Evolutionary conservation across 2,113 vertebrate species (phyloP), one percentile per base, ranked within the genome.

Genomic region (Smithornis capensis): DNA sequence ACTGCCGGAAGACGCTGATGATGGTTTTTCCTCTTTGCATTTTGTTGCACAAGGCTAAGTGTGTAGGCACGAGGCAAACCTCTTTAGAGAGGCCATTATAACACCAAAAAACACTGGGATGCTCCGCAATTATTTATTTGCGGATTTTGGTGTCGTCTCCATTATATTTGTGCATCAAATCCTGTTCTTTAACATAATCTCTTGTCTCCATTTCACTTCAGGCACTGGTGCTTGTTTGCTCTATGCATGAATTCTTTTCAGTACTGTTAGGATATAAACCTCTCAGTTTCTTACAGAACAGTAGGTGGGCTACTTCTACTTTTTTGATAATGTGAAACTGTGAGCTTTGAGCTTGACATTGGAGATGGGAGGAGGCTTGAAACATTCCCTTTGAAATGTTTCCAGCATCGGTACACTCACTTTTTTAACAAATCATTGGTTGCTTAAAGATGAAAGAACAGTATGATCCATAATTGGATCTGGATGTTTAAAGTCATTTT

Each of bases 401-500:
- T 94, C 94, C 92, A 95, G 94, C 92, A 95, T 94, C 0, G 4
- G 76, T 93, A 67, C 83, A 75, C 91, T 92, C 52, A 69, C 57
- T 80, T 95, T 77, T 88, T 71, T 88, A 78, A 81, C 71, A 92
- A 93, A 89, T 91, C 77, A 91, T 81, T 89, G 89, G 89, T 82
- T 87, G 50, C 87, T 91, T 78, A 89, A 79, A 94, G 93, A 95
- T 95, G 95, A 97, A 96, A 95, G 96, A 89, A 79, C 44, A 60
- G 89, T 70, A 25, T 78, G 92, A 75, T 94, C 92, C 89, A 64
- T 96, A 94, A 94, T 96, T 96, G 94, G 80, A 95, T 97, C 94
- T 94, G 95, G 89, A 94, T 95, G 96, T 89, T 97, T 94, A 95
- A 95, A 95, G 92, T 91, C 4, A 42, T 96, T 91, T 97, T 95